Conservation (phyloP, 2,113 vertebrate genomes). For the Tragelaphus scriptus region DNA sequence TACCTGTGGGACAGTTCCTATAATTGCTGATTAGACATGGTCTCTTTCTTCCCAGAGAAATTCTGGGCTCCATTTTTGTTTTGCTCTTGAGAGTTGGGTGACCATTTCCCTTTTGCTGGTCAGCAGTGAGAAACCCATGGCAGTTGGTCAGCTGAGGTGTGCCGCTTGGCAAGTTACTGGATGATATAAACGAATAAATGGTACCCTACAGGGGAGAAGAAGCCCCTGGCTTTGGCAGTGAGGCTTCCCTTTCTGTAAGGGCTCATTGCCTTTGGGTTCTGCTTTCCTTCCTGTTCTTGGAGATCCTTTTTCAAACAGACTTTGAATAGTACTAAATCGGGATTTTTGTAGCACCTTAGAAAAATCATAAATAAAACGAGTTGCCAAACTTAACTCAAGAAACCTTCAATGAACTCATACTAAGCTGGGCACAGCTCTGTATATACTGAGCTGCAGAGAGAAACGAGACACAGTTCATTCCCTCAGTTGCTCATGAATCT, state of each 20-base stretch:
- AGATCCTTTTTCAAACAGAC: background rate
- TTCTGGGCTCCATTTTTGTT: background rate
- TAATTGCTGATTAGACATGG: background rate
- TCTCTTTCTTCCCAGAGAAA: background rate
- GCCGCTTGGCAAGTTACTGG: background rate
- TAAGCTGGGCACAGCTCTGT: background rate
- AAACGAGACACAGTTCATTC: background rate
- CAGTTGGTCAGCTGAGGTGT: accelerated
- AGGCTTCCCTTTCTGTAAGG: background rate
- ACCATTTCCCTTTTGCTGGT: background rate
- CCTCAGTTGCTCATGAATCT: background rate
- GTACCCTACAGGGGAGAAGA: background rate
- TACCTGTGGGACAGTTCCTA: background rate
- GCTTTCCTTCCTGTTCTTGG: background rate
- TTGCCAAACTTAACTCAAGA: background rate
- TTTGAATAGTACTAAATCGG: background rate
- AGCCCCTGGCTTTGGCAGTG: background rate
- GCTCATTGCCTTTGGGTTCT: background rate
- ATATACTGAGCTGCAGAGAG: background rate
- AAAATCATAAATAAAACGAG: background rate
- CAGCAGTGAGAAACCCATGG: background rate
- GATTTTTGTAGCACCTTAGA: background rate
- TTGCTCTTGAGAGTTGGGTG: background rate
- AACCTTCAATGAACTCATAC: background rate
- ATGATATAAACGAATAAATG: background rate